These are phyloP conservation scores for Drosophila rellima DNA, from an alignment of 2,888 invertebrate genomes.

Conservation along the genomic window DNA sequence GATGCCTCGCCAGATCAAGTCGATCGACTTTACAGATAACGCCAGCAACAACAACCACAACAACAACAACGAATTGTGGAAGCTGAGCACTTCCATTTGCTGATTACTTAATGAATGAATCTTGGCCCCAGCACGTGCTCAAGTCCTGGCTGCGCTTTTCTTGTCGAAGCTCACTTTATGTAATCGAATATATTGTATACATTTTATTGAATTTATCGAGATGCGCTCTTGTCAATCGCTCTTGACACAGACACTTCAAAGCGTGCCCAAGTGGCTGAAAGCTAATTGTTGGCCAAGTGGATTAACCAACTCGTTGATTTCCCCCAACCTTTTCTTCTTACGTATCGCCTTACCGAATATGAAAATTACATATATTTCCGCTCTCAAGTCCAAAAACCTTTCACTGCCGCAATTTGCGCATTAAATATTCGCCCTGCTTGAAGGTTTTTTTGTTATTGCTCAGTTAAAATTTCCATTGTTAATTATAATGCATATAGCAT, in stretches of 20 bases:
- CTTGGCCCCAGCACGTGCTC: conserved; percentile 70
- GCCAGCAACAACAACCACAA: conserved; percentile 30
- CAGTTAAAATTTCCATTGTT: conserved; percentile 35
- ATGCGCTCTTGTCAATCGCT: conserved; percentile 43
- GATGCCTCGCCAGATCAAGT: conserved; percentile 38
- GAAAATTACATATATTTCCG: conserved; percentile 58
- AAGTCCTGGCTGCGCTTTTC: conserved; percentile 68
- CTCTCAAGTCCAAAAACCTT: conserved; percentile 55
- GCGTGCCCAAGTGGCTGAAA: conserved; percentile 60
- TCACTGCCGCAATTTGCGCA: conserved; percentile 46
- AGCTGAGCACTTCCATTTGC: conserved; percentile 44
- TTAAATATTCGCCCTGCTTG: conserved; percentile 35
- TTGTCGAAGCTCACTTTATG: conserved; percentile 26
- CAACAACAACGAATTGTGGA: conserved; percentile 5
- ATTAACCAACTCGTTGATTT: conserved; percentile 25
- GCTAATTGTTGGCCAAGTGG: conserved; percentile 60
- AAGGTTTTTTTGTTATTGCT: conserved; percentile 5
- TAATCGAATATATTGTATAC: conserved; percentile 43
- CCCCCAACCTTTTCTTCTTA: background rate
- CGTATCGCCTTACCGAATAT: background rate
- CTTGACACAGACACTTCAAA: conserved; percentile 38
- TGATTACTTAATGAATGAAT: conserved; percentile 79
- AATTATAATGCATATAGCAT: conserved; percentile 32
- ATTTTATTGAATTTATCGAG: conserved; percentile 30
- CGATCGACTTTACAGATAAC: conserved; percentile 52